A percentile compares a stretch with the other conserved stretches of the same genome.
Evolutionary conservation across 1,140 invertebrate species (phyloP).

Genomic region (Scylla paramamosain): DNA sequence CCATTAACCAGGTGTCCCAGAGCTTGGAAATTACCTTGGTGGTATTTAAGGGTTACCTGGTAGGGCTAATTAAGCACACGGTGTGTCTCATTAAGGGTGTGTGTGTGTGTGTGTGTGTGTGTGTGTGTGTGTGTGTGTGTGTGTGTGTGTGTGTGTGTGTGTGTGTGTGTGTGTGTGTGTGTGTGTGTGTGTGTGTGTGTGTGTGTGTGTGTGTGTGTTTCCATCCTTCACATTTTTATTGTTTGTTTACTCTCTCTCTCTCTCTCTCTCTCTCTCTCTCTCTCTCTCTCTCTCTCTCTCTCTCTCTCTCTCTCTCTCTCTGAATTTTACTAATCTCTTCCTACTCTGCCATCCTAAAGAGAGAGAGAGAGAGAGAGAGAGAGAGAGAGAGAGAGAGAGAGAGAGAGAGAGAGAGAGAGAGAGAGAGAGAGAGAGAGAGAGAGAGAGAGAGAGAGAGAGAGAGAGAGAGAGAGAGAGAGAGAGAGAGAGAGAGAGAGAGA

Average conservation of each 20-base stretch:
- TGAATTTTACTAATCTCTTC: neutral
- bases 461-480: no score
- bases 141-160: no score
- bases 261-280: conserved; percentile 34
- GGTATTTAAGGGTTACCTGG: neutral
- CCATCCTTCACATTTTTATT: neutral
- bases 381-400: no score
- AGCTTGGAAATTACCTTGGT: neutral
- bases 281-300: neutral
- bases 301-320: conserved; percentile 35
- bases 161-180: no score
- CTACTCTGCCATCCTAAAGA: neutral
- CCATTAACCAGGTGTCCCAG: neutral
- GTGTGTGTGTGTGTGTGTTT: neutral
- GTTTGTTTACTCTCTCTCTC: neutral
- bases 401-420: no score
- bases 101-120: neutral
- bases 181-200: no score
- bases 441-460: no score
- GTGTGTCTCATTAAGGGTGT: neutral
- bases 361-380: no score
- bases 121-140: no score
- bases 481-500: no score
- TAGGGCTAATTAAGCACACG: neutral
- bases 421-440: no score